phyloP scores from a whole-genome alignment of 2,113 vertebrate genomes.

The Anser brachyrhynchus region DNA sequence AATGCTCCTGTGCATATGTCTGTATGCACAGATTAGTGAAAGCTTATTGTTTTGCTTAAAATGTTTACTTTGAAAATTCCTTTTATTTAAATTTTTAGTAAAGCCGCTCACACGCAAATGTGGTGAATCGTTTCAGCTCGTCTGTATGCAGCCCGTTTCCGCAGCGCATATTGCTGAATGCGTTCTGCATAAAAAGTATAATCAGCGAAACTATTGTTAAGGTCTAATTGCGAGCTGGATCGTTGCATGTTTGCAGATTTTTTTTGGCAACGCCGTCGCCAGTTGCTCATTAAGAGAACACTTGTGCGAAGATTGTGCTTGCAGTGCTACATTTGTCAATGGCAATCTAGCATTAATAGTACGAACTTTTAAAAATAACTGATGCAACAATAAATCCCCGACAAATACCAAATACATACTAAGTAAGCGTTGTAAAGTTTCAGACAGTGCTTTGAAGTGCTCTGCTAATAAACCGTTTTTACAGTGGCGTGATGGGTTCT shows the following conservation, averaged over 20 bases:
- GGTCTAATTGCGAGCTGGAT: not conserved
- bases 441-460: slow-evolving; percentile 71
- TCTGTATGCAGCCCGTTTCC: not conserved
- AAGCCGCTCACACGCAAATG: not conserved
- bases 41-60: not conserved
- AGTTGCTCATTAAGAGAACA: not conserved
- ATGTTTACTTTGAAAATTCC: not conserved
- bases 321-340: not conserved
- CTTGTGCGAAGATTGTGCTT: not conserved
- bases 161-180: not conserved
- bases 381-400: not conserved
- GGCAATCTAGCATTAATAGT: not conserved
- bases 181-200: not conserved
- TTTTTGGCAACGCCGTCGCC: not conserved
- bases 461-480: slow-evolving; percentile 79
- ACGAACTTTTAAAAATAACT: not conserved
- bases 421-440: slow-evolving; percentile 59
- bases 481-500: slow-evolving; percentile 69
- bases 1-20: not conserved
- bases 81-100: not conserved
- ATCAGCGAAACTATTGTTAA: not conserved
- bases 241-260: not conserved
- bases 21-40: not conserved
- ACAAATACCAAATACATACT: not conserved
- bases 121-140: not conserved